Percentiles rank a stretch among this genome's conserved stretches.
Conservation (phyloP, 2,888 invertebrate genomes). For the Drosophila meridiana region DNA sequence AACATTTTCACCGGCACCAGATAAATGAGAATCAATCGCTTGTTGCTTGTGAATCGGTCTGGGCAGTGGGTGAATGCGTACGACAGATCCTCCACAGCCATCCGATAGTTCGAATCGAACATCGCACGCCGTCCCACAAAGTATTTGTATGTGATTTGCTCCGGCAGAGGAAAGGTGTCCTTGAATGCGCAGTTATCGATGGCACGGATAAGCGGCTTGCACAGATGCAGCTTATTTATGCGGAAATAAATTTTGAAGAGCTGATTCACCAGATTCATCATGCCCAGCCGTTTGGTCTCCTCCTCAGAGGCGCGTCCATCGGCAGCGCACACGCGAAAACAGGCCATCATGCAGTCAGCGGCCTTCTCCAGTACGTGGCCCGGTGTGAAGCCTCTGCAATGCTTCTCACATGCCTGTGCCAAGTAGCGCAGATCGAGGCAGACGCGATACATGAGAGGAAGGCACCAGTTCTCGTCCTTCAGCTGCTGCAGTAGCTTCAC, state of each 20-base stretch:
- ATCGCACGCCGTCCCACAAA: conserved; percentile 99
- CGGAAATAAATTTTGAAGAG: conserved; percentile 97
- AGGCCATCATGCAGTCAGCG: conserved; percentile 96
- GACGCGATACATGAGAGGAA: conserved; percentile 96
- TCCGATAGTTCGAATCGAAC: conserved; percentile 98
- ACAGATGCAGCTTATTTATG: conserved; percentile 94
- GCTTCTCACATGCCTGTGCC: conserved; percentile 91
- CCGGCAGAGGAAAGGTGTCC: conserved; percentile 95
- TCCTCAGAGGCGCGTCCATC: conserved; percentile 92
- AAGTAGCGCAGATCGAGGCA: conserved; percentile 95
- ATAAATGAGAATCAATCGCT: conserved; percentile 96
- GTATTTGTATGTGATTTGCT: conserved; percentile 98
- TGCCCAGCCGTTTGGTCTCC: conserved; percentile 97
- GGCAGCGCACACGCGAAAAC: conserved; percentile 97
- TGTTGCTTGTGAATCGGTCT: conserved; percentile 92
- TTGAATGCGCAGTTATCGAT: conserved; percentile 97
- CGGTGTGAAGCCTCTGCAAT: conserved; percentile 77
- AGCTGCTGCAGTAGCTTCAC: conserved; percentile 93
- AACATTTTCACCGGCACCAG: conserved; percentile 99
- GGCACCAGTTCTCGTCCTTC: conserved; percentile 98
- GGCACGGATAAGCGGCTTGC: conserved; percentile 97
- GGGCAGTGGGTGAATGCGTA: conserved; percentile 98
- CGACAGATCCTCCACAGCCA: conserved; percentile 95
- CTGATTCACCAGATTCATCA: conserved; percentile 98
- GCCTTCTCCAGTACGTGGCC: conserved; percentile 92